Evolutionary conservation across 2,797 vertebrate genomes (phyloP), one percentile per base, ranked within the genome.

Genomic region (Clarias fuscus): DNA sequence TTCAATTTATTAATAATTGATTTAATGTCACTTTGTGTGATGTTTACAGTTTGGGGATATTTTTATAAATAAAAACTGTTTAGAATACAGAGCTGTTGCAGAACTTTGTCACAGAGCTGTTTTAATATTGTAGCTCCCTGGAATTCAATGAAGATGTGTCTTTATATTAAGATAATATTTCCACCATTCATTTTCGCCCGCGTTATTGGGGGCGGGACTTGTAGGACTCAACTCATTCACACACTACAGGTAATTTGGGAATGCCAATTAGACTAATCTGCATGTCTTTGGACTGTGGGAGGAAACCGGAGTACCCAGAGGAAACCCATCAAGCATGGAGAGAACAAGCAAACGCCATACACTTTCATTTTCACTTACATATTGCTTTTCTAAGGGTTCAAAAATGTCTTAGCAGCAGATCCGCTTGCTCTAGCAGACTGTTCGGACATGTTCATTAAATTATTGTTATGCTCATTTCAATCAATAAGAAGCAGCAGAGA

Each of bases 401-500:
- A 3, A 30, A 77, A 59, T 7, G 5, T 56, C 33, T 30, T 15
- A 43, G 71, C 8, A 48, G 37, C 58, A 67, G 65, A 18, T 5
- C 24, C 27, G 15, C 56, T 17, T 48, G 64, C 2, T 22, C 61
- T 73, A 24, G n/a, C 67, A 17, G 24, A 40, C 76, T 43, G 53
- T 81, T 81, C 18, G 33, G 37, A 27, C 33, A 67, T 76, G 68
- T 37, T 18, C 1, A n/a, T 58, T 76, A 67, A 82, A 81, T 82
- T 80, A 72, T 72, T 73, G 70, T 43, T 48, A n/a, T 30, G 67
- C 70, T 62, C 43, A 24, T 79, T 62, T 40, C 30, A 24, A 79
- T 79, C 58, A 61, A 61, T 62, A 61, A 24, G 11, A 62, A 86
- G 48, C 78, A 82, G 68, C 43, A 2, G 80, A 24, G 53, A 78